Base-by-base conservation (phyloP, 2,797 vertebrate species). In the Erethizon dorsatum region DNA sequence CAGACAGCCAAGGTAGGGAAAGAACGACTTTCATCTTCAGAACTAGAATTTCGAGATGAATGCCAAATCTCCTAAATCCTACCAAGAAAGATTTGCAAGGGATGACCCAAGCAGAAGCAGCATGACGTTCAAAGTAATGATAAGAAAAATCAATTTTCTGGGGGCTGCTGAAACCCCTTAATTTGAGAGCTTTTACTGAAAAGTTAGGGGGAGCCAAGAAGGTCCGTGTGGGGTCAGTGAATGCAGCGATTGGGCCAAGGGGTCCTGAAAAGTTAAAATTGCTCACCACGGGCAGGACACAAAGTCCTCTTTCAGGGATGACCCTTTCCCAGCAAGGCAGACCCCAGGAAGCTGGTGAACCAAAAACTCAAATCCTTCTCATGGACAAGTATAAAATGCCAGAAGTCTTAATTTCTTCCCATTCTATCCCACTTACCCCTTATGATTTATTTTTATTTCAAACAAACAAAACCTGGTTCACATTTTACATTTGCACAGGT, bases 1-100 rank as follows among this genome's bases (percentile, higher is more conserved):
- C 89, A 90, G 95, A 93, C 17, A 79, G 94, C 88, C 61, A 91
- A 92, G 90, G 94, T 84, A 94, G 85, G 87, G 90, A 82, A 96
- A 94, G 88, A 1, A 47, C 69, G 83, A 89, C 88, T 93, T 97
- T 97, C 94, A 91, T 95, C 93, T 96, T 96, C 17, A 67, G 95
- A 61, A 75, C 14, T n/a, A 82, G 37, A 90, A 47, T 45, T 83
- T 73, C 71, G 93, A 97, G 71, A 18, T 31, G 87, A 88, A 67
- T 10, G 86, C 88, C 94, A 96, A 94, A 65, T 92, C 77, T 31
- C 78, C 88, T 77, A 88, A 96, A 95, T 88, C 83, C 94, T 59
- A 88, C 73, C 83, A 65, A 67, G 37, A 69, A 56, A 41, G 80
- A 69, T 50, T 94, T 94, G 94, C 65, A 52, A 50, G 59, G 54